Base-by-base conservation (phyloP, 2,888 invertebrate genomes). In the Drosophila fulvimacula region DNA sequence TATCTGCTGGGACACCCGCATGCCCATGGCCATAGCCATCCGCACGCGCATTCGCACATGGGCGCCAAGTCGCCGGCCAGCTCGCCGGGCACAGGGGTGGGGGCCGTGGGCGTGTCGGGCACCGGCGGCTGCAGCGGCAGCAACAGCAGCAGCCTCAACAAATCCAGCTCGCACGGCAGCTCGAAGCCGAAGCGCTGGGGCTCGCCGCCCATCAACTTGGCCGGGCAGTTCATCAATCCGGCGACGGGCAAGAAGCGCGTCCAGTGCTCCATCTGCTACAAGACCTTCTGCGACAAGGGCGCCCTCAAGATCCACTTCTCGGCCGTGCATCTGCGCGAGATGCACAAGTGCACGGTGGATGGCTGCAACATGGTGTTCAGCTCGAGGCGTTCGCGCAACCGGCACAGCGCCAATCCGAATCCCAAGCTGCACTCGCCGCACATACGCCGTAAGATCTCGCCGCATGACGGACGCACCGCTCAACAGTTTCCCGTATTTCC, bases 321-420 rank as follows among this genome's bases (percentile, higher is more conserved):
- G 55, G 99, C 99, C 0, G 99, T 99, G 15, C 99, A 99, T 92
- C 93, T 99, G 67, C 95, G 99, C 41, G 99, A 99, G 93, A 99
- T 99, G 99, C 99, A 99, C 93, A 98, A 98, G 93, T 99, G 99
- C 92, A 99, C 99, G 0, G 98, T 99, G 0, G 98, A 98, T 91
- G 99, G 99, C 0, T 99, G 99, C 93, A 98, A 97, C 91, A 99
- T 99, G 98, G 98, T 98, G 97, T 99, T 99, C 92, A 98, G 98
- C 92, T 99, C 98, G 15, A 94, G 99, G 77, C 94, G 99, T 78
- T 98, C 98, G 34, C 94, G 99, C 60, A 99, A 99, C 91, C 95
- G 99, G 5, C 99, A 99, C 93, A 98, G 98, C 92, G 98, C 99
- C 9, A 99, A 99, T 93, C 99, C 99, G 0, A 99, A 99, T 93